A percentile compares a stretch with the other conserved stretches of the same genome.
Evolutionary conservation across 2,113 vertebrate genomes (phyloP).

Genomic region (Gracilinanus agilis): DNA sequence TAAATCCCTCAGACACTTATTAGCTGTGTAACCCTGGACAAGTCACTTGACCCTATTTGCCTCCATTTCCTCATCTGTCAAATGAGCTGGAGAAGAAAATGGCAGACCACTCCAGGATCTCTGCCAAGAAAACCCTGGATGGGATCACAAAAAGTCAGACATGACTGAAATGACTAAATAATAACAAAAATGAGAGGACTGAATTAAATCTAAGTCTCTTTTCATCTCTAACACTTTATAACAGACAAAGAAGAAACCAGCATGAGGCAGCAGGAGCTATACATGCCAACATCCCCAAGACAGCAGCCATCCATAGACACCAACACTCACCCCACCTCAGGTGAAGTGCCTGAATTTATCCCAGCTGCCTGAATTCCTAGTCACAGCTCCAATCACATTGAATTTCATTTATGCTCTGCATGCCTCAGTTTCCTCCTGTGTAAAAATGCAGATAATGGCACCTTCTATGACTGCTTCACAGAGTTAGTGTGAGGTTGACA

Average conservation of each 20-base stretch:
- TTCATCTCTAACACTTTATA: not conserved
- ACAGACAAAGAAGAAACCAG: not conserved
- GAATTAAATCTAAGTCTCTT: not conserved
- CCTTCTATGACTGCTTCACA: not conserved
- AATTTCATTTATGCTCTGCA: not conserved
- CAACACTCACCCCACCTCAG: not conserved
- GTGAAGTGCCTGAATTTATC: not conserved
- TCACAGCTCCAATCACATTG: not conserved
- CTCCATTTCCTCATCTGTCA: no score
- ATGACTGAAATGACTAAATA: no score
- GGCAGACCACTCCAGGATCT: no score
- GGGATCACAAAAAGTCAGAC: no score
- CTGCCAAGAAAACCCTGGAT: no score
- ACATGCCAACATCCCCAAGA: not conserved
- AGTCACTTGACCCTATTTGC: no score
- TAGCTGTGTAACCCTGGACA: no score
- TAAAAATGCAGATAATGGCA: not conserved
- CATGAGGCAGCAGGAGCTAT: not conserved
- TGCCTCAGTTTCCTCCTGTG: not conserved
- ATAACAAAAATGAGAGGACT: no score
- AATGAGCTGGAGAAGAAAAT: no score
- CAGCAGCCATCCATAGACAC: not conserved
- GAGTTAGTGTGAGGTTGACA: not conserved
- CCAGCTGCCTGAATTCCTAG: not conserved
- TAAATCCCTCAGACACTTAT: no score